These are phyloP conservation scores for Drosophila ohnishii DNA, from an alignment of 1,140 invertebrate genomes.

Conservation along the genomic window DNA sequence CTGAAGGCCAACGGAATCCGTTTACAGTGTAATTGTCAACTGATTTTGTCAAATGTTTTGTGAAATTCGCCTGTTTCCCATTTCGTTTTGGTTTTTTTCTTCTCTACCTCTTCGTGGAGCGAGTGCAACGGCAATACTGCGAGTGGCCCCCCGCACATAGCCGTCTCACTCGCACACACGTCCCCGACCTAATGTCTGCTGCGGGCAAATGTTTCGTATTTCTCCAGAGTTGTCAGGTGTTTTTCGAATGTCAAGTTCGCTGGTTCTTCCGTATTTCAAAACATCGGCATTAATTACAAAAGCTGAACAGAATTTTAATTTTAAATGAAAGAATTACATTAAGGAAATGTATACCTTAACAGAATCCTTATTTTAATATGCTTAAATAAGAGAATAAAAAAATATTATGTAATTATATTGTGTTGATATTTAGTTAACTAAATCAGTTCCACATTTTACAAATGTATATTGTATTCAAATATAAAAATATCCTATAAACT, in stretches of 20 bases:
- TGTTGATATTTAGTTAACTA: neutral
- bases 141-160: constrained; percentile 19
- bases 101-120: constrained; percentile 73
- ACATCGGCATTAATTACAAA: neutral
- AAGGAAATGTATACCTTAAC: too few relatives aligned
- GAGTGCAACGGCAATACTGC: constrained; percentile 53
- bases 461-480: too few relatives aligned
- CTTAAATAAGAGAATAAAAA: neutral
- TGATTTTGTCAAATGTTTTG: constrained; percentile 56
- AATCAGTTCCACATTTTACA: neutral
- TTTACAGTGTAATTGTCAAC: constrained; percentile 27
- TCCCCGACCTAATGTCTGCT: constrained; percentile 66
- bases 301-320: neutral
- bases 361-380: too few relatives aligned
- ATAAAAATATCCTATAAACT: neutral
- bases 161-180: constrained; percentile 49
- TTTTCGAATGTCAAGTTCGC: neutral
- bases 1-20: constrained; percentile 3
- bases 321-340: too few relatives aligned
- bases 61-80: constrained; percentile 60
- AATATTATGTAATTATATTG: neutral
- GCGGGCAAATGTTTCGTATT: constrained; percentile 59
- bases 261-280: constrained; percentile 11
- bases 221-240: constrained; percentile 22
- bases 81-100: constrained; percentile 75